Percentiles rank a stretch among this genome's conserved stretches.
Evolutionary conservation across 2,797 vertebrate species (phyloP).

Genomic region (Pelobates cultripes): DNA sequence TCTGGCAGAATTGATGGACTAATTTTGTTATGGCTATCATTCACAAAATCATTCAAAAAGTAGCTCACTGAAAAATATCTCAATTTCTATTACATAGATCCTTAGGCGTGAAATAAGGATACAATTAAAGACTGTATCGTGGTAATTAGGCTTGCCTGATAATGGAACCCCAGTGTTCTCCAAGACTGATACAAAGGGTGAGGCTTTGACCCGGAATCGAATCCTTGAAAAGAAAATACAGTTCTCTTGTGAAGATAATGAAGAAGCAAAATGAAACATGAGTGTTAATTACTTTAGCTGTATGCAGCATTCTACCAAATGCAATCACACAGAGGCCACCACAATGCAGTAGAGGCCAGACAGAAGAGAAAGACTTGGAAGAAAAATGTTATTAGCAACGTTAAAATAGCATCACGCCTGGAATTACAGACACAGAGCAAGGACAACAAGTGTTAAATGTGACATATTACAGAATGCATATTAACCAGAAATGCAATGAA

Average conservation of each 20-base stretch:
- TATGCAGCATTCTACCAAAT: slow-evolving; percentile 48
- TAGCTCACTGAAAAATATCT: too few relatives aligned
- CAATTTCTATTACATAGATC: slow-evolving; percentile 24
- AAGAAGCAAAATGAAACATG: slow-evolving; percentile 54
- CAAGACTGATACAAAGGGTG: slow-evolving; percentile 36
- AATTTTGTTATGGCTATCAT: too few relatives aligned
- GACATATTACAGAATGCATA: not conserved
- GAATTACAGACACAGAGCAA: slow-evolving; percentile 3
- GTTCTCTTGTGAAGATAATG: slow-evolving; percentile 53
- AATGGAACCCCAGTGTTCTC: slow-evolving; percentile 49
- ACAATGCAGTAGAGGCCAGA: slow-evolving; percentile 28
- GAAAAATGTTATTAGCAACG: slow-evolving; percentile 45
- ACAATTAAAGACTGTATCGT: slow-evolving; percentile 25
- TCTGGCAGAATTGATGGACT: too few relatives aligned
- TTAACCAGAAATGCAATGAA: too few relatives aligned
- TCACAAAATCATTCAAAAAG: too few relatives aligned
- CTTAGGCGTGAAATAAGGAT: not conserved
- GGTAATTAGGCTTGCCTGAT: slow-evolving; percentile 30
- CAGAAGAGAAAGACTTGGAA: slow-evolving; percentile 28
- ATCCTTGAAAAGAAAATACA: slow-evolving; percentile 49
- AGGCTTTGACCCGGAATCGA: slow-evolving; percentile 48
- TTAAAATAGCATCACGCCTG: slow-evolving; percentile 37
- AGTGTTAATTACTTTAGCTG: slow-evolving; percentile 54
- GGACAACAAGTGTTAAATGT: not conserved
- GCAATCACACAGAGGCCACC: slow-evolving; percentile 45